phyloP scores from a whole-genome alignment of 2,888 invertebrate genomes.

The Amblyjoppa proteus region DNA sequence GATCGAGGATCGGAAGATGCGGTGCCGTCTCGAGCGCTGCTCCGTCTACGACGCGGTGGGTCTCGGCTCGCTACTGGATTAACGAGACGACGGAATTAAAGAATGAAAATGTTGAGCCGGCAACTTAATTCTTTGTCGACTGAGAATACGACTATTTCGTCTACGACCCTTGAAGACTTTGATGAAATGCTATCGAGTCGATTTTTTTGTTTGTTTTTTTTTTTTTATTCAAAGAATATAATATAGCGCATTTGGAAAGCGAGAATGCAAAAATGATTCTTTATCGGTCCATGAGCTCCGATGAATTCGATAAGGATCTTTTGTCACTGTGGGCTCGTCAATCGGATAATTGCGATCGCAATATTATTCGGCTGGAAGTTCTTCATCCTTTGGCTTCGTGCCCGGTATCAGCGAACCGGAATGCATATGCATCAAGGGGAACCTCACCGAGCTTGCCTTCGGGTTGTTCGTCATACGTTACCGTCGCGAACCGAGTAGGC shows the following conservation, averaged over 20 bases:
- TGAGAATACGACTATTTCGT: background rate
- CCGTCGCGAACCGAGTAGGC: constrained; percentile 5
- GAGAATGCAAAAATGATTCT: background rate
- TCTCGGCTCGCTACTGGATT: background rate
- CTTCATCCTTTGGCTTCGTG: constrained; percentile 5
- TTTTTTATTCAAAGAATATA: no score
- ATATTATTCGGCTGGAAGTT: background rate
- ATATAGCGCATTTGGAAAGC: background rate
- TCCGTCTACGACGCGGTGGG: constrained; percentile 15
- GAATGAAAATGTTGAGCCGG: background rate
- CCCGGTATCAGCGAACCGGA: background rate
- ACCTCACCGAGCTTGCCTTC: background rate
- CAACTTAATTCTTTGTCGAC: background rate
- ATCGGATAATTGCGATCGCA: background rate
- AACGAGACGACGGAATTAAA: background rate
- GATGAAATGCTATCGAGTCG: no score
- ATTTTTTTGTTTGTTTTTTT: no score
- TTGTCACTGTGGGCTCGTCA: background rate
- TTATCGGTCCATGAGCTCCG: background rate
- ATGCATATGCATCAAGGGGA: background rate
- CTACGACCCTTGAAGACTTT: no score
- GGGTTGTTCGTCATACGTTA: constrained; percentile 1
- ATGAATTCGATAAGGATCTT: background rate
- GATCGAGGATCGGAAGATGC: constrained; percentile 6
- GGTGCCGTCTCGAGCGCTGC: constrained; percentile 14